These are phyloP conservation scores for Mareca penelope DNA, from an alignment of 2,797 vertebrate species.

Conservation along the genomic window DNA sequence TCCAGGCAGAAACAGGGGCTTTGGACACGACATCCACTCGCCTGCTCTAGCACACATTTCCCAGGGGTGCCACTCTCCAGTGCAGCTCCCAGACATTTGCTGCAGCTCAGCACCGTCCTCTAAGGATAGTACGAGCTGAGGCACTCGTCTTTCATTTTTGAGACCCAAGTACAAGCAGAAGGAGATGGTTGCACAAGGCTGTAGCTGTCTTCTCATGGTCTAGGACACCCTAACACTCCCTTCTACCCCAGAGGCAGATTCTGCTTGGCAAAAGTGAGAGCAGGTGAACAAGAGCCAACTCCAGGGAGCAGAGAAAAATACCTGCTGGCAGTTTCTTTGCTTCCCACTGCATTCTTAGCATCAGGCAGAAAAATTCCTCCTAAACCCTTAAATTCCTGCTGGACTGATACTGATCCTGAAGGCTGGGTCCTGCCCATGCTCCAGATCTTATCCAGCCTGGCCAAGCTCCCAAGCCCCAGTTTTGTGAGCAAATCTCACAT, in stretches of 20 bases:
- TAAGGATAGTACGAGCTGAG: fast-evolving
- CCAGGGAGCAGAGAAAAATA: not conserved
- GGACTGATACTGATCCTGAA: not conserved
- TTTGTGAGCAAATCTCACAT: not conserved
- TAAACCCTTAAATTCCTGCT: constrained; percentile 15
- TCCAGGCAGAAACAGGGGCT: not conserved
- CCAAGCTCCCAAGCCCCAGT: not conserved
- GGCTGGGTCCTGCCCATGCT: not conserved
- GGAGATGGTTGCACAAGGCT: not conserved
- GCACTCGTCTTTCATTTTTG: fast-evolving
- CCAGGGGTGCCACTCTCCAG: fast-evolving
- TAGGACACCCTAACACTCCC: not conserved
- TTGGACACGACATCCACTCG: fast-evolving
- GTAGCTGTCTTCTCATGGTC: not conserved
- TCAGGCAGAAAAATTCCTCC: constrained; percentile 4
- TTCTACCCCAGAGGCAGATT: not conserved
- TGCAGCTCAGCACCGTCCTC: not conserved
- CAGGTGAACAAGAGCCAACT: not conserved
- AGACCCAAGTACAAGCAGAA: not conserved
- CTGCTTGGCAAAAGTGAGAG: not conserved
- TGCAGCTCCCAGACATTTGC: not conserved
- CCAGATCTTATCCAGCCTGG: not conserved
- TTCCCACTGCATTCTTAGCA: not conserved
- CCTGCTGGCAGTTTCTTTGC: not conserved
- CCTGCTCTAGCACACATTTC: fast-evolving